These are phyloP conservation scores for Apamea monoglypha DNA, from an alignment of 2,888 invertebrate species.

Conservation along the genomic window DNA sequence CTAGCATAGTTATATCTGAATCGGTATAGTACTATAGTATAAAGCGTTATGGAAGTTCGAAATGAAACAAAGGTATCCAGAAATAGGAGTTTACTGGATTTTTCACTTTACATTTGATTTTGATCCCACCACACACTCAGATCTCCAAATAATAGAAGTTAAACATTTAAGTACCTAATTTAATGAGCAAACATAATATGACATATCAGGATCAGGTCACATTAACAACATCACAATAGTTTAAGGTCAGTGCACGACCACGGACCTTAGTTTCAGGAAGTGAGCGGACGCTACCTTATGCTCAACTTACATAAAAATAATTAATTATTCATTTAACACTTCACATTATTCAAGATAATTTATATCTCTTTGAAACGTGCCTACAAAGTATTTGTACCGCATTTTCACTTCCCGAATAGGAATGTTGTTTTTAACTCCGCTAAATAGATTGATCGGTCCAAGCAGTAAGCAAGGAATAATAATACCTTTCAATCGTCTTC, in stretches of 20 bases:
- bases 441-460: slow-evolving; percentile 29
- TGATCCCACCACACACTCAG: slow-evolving; percentile 64
- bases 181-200: slow-evolving; percentile 71
- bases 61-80: slow-evolving; percentile 60
- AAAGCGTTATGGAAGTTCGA: neutral
- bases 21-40: slow-evolving; percentile 1
- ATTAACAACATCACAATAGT: slow-evolving; percentile 66
- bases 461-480: slow-evolving; percentile 29
- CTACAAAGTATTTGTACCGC: slow-evolving; percentile 13
- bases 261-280: slow-evolving; percentile 56
- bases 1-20: slow-evolving; percentile 13
- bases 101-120: slow-evolving; percentile 55
- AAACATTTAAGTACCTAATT: slow-evolving; percentile 64
- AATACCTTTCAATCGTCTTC: slow-evolving; percentile 26
- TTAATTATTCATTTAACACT: slow-evolving; percentile 12
- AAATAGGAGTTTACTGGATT: slow-evolving; percentile 64
- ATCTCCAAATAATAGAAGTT: slow-evolving; percentile 61
- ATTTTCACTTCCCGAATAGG: slow-evolving; percentile 56
- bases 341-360: neutral
- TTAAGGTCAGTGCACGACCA: slow-evolving; percentile 54
- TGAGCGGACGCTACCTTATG: slow-evolving; percentile 40
- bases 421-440: slow-evolving; percentile 57
- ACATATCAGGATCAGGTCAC: slow-evolving; percentile 63
- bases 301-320: slow-evolving; percentile 10
- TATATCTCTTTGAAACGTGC: neutral